A percentile compares a stretch with the other conserved stretches of the same genome.
Conservation (phyloP, 1,140 invertebrate species). For the Diabrotica virgifera region DNA sequence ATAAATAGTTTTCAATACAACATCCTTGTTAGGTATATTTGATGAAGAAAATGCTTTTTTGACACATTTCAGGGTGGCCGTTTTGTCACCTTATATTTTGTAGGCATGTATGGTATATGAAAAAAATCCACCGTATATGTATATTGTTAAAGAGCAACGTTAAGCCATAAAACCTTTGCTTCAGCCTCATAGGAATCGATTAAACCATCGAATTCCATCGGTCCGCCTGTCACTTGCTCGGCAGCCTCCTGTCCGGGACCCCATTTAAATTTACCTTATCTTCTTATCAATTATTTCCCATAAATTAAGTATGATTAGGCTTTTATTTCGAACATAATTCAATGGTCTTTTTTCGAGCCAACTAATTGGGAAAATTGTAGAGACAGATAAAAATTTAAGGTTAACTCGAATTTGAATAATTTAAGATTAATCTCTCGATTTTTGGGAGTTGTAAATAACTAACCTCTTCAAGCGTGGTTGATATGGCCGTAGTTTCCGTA, state of each 20-base stretch:
- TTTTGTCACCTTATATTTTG: too few species aligned
- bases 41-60: too few species aligned
- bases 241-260: not conserved
- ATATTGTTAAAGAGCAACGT: too few species aligned
- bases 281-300: conserved; percentile 16
- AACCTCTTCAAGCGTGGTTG: too few species aligned
- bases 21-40: too few species aligned
- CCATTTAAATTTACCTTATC: conserved; percentile 8
- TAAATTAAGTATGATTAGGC: conserved; percentile 12
- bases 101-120: too few species aligned
- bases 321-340: conserved; percentile 12
- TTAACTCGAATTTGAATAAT: not conserved
- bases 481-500: too few species aligned
- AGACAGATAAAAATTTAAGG: conserved; percentile 1
- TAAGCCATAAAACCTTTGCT: too few species aligned
- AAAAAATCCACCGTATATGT: too few species aligned
- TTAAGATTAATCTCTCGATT: not conserved
- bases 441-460: too few species aligned
- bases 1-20: too few species aligned
- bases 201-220: conserved; percentile 38
- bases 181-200: conserved; percentile 18
- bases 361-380: conserved; percentile 2
- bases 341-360: not conserved
- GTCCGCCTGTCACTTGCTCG: conserved; percentile 31
- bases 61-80: too few species aligned